phyloP scores from a whole-genome alignment of 2,113 vertebrate species.

The cattle (Bos taurus) region DNA sequence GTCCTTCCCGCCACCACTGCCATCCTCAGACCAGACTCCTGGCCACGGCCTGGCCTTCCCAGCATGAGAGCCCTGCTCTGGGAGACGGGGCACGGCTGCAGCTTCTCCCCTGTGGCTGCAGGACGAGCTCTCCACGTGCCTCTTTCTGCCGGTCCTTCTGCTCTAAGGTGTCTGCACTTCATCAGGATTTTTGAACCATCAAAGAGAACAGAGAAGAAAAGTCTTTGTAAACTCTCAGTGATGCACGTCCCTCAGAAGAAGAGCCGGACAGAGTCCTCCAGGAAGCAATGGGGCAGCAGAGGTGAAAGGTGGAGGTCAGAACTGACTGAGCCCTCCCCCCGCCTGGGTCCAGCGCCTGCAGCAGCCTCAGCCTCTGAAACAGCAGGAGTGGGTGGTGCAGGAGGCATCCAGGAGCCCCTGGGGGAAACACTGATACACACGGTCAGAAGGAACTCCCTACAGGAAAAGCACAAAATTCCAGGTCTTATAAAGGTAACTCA shows the following conservation, averaged over 20 bases:
- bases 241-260: too few species aligned
- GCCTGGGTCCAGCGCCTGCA: accelerated
- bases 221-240: accelerated
- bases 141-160: background rate
- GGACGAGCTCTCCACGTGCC: accelerated
- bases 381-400: accelerated
- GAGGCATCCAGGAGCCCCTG: background rate
- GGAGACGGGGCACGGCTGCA: accelerated
- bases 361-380: background rate
- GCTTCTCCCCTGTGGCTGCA: background rate
- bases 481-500: background rate
- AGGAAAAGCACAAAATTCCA: background rate
- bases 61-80: accelerated
- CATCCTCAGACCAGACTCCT: background rate
- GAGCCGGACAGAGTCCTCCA: background rate
- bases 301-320: background rate
- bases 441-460: too few species aligned
- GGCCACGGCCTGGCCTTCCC: background rate
- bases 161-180: background rate
- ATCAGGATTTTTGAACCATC: accelerated
- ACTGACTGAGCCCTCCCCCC: background rate
- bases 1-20: accelerated
- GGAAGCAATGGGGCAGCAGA: too few species aligned
- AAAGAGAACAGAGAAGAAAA: background rate
- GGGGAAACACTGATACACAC: accelerated